Evolutionary conservation across 2,113 vertebrate genomes (phyloP).

Genomic region (Agelaius phoeniceus): DNA sequence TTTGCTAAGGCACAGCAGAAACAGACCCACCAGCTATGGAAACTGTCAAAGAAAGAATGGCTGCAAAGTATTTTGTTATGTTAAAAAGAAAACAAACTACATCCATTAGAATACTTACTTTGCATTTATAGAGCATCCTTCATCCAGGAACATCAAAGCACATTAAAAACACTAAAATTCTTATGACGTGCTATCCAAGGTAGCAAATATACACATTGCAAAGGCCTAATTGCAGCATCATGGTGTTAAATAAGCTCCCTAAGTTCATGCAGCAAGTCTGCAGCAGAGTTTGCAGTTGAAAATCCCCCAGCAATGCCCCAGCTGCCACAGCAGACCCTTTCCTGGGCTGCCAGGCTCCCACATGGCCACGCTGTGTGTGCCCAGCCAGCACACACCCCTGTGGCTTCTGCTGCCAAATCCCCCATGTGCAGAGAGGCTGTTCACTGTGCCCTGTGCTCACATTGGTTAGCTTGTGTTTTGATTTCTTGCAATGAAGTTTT

Average conservation of each 20-base stretch:
- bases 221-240: not conserved
- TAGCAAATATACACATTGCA: not conserved
- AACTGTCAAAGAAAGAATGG: not conserved
- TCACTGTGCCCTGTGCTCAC: not conserved
- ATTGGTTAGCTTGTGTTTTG: not conserved
- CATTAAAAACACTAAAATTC: not conserved
- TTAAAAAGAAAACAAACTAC: slow-evolving; percentile 24
- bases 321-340: not conserved
- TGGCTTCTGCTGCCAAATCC: not conserved
- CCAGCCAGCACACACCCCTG: fast-evolving
- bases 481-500: not conserved
- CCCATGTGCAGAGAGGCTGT: not conserved
- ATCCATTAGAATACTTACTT: slow-evolving; percentile 51
- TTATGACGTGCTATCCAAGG: not conserved
- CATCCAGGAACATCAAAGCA: slow-evolving; percentile 31
- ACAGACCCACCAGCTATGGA: slow-evolving; percentile 33
- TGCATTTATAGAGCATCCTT: slow-evolving; percentile 62
- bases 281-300: not conserved
- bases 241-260: fast-evolving
- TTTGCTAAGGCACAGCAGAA: slow-evolving; percentile 16
- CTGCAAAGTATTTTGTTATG: slow-evolving; percentile 2
- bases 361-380: fast-evolving
- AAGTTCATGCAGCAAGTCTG: not conserved
- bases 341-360: not conserved
- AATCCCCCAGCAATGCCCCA: not conserved